These are phyloP conservation scores for Acronicta psi DNA, from an alignment of 2,888 invertebrate species.

Conservation along the genomic window DNA sequence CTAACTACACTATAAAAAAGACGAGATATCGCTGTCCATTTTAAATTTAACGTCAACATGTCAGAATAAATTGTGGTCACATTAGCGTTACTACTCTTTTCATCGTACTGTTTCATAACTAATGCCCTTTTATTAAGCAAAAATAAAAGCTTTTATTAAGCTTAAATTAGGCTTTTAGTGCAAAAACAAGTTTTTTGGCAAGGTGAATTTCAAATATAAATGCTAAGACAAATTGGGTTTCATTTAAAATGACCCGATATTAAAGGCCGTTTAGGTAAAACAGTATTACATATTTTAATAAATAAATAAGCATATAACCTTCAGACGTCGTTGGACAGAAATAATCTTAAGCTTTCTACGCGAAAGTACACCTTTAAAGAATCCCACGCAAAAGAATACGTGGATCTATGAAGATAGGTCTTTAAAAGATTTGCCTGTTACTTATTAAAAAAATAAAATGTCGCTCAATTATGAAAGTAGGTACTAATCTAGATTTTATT, in stretches of 20 bases:
- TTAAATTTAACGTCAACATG: slow-evolving; percentile 27
- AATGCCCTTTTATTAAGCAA: slow-evolving; percentile 3
- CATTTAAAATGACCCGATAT: not conserved
- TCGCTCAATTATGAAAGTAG: too few relatives aligned
- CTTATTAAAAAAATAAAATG: too few relatives aligned
- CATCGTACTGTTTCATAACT: slow-evolving; percentile 31
- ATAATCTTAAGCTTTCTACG: slow-evolving; percentile 3
- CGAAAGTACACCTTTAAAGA: slow-evolving; percentile 1
- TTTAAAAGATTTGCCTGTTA: not conserved
- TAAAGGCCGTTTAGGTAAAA: not conserved
- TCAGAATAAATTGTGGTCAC: slow-evolving; percentile 27
- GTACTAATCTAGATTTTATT: not conserved
- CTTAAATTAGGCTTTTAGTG: slow-evolving; percentile 25
- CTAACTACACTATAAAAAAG: not conserved
- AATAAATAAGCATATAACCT: not conserved
- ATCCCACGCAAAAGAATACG: slow-evolving; percentile 4
- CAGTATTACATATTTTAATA: not conserved
- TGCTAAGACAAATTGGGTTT: slow-evolving; percentile 1
- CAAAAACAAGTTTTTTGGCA: not conserved
- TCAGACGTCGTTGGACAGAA: slow-evolving; percentile 2
- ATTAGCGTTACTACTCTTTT: slow-evolving; percentile 32
- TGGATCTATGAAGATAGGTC: not conserved
- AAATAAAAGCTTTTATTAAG: slow-evolving; percentile 8
- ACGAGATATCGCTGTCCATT: slow-evolving; percentile 11
- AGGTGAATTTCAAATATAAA: not conserved